Percentiles rank a stretch among this genome's conserved stretches.
Evolutionary conservation across 2,113 vertebrate genomes (phyloP).

Genomic region (Aplodontia rufa): DNA sequence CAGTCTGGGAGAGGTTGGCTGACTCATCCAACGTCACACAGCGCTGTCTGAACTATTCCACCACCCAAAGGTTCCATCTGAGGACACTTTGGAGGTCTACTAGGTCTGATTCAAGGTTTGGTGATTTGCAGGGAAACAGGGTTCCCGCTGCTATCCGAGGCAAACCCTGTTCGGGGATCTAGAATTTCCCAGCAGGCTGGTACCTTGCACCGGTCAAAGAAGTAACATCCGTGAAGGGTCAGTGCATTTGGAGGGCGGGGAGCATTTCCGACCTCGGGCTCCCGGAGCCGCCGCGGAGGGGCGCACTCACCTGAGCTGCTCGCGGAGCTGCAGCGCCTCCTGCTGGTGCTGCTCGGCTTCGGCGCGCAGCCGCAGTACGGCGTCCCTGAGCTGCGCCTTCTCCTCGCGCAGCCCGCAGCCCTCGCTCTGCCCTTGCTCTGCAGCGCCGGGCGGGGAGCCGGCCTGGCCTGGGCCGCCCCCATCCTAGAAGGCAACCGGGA

Average conservation of each 20-base stretch:
- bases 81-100: not conserved
- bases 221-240: not conserved
- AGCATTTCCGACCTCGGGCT: not conserved
- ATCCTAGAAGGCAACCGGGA: constrained; percentile 83
- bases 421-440: constrained; percentile 87
- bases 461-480: constrained; percentile 88
- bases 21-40: not conserved
- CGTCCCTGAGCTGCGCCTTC: constrained; percentile 88
- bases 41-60: not conserved
- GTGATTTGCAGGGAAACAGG: not conserved
- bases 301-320: constrained; percentile 86
- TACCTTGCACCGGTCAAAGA: not conserved
- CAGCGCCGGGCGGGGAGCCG: constrained; percentile 86
- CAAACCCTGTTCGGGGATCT: not conserved
- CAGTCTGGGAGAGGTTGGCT: not conserved
- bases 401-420: constrained; percentile 88
- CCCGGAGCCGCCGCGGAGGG: rapidly evolving
- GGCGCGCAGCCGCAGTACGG: constrained; percentile 83
- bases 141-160: not conserved
- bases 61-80: not conserved
- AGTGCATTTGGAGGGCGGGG: rapidly evolving
- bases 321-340: constrained; percentile 88
- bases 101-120: not conserved
- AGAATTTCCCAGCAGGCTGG: not conserved
- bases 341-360: constrained; percentile 88